A percentile compares a stretch with the other conserved stretches of the same genome.
These are phyloP conservation scores for Exephanes ischioxanthus DNA, from an alignment of 2,888 invertebrate genomes.

Conservation along the genomic window DNA sequence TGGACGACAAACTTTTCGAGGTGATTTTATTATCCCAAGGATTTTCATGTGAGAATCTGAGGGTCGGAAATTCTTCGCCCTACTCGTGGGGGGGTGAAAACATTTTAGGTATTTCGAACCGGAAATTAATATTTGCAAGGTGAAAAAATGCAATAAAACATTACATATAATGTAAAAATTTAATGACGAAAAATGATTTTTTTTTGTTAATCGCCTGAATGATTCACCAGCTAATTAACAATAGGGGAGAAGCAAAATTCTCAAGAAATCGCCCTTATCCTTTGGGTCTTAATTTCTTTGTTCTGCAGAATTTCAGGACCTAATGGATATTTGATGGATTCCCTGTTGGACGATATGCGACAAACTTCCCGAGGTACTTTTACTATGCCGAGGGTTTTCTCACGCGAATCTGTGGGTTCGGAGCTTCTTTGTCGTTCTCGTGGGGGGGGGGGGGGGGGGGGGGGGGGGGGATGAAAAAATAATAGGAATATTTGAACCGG, in stretches of 20 bases:
- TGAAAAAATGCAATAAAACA: neutral
- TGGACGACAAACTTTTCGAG: slow-evolving; percentile 42
- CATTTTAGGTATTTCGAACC: too few species aligned
- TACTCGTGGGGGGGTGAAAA: neutral
- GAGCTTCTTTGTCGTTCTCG: slow-evolving; percentile 1
- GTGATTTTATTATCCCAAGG: slow-evolving; percentile 27
- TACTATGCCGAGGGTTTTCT: slow-evolving; percentile 1
- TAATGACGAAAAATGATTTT: too few species aligned
- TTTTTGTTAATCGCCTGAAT: too few species aligned
- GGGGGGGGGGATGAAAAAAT: too few species aligned
- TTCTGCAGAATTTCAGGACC: neutral
- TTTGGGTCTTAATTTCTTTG: neutral
- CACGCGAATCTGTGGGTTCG: neutral
- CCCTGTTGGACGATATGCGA: slow-evolving; percentile 35
- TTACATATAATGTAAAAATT: too few species aligned
- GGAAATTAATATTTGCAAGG: too few species aligned
- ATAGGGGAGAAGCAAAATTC: neutral
- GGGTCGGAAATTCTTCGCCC: neutral
- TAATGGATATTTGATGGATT: slow-evolving; percentile 56
- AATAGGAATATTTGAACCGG: too few species aligned
- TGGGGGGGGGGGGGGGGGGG: too few species aligned
- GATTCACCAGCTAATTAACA: too few species aligned
- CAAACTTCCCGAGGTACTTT: slow-evolving; percentile 40
- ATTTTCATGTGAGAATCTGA: neutral
- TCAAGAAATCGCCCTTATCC: neutral